Evolutionary conservation across 2,797 vertebrate genomes (phyloP).

Genomic region (Pipistrellus nathusii): DNA sequence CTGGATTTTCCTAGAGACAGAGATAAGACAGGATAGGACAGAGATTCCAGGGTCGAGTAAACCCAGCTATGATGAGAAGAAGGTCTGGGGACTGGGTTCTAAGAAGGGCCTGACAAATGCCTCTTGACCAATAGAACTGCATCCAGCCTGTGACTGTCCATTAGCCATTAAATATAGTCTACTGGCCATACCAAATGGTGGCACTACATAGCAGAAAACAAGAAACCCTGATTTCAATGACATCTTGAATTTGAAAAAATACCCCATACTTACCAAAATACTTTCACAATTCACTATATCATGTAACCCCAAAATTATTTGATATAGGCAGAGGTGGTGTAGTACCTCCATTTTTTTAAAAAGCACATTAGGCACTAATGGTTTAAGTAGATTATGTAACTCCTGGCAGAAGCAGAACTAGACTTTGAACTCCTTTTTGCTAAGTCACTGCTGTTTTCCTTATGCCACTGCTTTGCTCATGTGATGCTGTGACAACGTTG

Average conservation of each 20-base stretch:
- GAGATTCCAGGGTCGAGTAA: not conserved
- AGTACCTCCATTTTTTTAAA: not conserved
- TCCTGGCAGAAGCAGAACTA: not conserved
- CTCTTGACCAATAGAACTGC: not conserved
- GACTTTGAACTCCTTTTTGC: not conserved
- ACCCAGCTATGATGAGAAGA: not conserved
- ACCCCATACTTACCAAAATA: conserved; percentile 48
- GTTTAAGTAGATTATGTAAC: not conserved
- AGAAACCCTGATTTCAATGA: conserved; percentile 21
- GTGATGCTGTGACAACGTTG: not conserved
- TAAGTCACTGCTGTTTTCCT: not conserved
- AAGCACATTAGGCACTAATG: not conserved
- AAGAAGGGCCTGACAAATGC: not conserved
- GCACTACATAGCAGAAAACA: not conserved
- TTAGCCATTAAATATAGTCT: conserved; percentile 19
- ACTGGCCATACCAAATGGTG: not conserved
- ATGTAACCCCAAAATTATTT: not conserved
- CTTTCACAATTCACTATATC: conserved; percentile 47
- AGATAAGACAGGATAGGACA: not conserved
- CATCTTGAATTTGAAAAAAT: conserved; percentile 53
- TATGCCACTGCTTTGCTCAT: not conserved
- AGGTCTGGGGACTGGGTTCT: not conserved
- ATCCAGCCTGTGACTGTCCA: not conserved
- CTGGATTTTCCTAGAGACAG: not conserved
- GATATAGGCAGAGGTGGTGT: not conserved